Evolutionary conservation across 1,140 invertebrate species (phyloP), one percentile per base, ranked within the genome.

Genomic region (Triops longicaudatus): DNA sequence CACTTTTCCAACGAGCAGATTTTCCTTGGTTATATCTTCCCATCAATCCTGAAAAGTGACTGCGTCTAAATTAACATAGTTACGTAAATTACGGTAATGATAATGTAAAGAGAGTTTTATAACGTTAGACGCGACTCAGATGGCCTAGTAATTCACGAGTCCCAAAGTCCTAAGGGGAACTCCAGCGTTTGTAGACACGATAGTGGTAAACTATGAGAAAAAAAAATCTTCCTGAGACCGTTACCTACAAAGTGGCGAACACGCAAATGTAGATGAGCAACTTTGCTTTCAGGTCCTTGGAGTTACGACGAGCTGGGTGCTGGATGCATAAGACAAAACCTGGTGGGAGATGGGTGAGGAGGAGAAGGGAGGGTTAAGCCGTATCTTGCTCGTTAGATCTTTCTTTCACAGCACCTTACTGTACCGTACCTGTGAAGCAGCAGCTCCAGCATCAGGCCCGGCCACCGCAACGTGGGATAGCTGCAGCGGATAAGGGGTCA

Each of bases 201-300:
- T 63, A 22, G 50, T 17, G 50, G 22, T 14, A 63, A n/a, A 63
- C 10, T 6, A 22, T 6, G 10, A 63, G 14, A 5, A 37, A 37
- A 37, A 37, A 37, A 37, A 37, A 63, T 63, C 50, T 63, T 17
- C n/a, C 50, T n/a, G 22, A 63, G 22, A 17, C 50, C 50, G n/a
- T 22, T 63, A 22, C 0, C 14, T 22, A 63, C 3, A 63, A 63
- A 63, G 0, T 22, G 17, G 22, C 50, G 50, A 63, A 22, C 50
- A 63, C 50, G 50, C 50, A 63, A 37, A 63, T 63, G 50, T 22
- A 63, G 50, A 63, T 22, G 50, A 63, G 50, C 50, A 63, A 63
- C 17, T 63, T 37, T 37, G 31, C 31, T 63, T 63, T 63, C 14
- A 63, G 50, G 50, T 63, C 50, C 50, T 63, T 5, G 50, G 50